Conservation (phyloP, 2,113 vertebrate genomes). For the Otocyon megalotis region DNA sequence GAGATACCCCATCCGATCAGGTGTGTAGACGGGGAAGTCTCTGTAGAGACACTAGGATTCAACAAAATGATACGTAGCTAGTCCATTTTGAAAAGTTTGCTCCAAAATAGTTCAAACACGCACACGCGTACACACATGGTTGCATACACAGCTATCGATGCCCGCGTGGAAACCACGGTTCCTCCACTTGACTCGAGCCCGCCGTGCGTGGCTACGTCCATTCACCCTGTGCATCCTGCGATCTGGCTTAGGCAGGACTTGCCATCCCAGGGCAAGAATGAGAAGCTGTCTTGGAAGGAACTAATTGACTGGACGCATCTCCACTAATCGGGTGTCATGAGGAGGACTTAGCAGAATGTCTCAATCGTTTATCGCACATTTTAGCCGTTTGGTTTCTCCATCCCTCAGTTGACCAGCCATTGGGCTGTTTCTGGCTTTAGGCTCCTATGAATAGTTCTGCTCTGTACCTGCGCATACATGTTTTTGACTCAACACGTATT, state of each 20-base stretch:
- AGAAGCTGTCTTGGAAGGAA: neutral
- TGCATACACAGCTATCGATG: neutral
- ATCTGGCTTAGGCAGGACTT: neutral
- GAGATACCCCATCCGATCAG: slow-evolving; percentile 92
- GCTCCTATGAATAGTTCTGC: neutral
- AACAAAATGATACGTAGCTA: too few relatives aligned
- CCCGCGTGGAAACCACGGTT: neutral
- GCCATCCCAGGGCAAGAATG: neutral
- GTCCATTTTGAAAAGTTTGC: neutral
- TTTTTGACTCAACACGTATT: neutral
- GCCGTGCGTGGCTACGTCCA: neutral
- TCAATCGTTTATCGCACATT: neutral
- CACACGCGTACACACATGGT: neutral
- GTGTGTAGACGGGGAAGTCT: slow-evolving; percentile 68
- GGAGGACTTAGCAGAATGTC: neutral
- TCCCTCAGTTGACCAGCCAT: neutral
- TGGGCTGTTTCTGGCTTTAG: neutral
- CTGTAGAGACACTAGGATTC: neutral
- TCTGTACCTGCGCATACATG: neutral
- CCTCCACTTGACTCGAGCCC: neutral
- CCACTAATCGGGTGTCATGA: neutral
- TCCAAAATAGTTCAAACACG: neutral
- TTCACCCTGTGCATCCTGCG: neutral
- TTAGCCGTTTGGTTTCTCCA: neutral
- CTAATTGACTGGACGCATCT: neutral